A percentile compares a stretch with the other conserved stretches of the same genome.
Conservation (phyloP, 1,140 invertebrate genomes). For the Lordiphosa stackelbergi region DNA sequence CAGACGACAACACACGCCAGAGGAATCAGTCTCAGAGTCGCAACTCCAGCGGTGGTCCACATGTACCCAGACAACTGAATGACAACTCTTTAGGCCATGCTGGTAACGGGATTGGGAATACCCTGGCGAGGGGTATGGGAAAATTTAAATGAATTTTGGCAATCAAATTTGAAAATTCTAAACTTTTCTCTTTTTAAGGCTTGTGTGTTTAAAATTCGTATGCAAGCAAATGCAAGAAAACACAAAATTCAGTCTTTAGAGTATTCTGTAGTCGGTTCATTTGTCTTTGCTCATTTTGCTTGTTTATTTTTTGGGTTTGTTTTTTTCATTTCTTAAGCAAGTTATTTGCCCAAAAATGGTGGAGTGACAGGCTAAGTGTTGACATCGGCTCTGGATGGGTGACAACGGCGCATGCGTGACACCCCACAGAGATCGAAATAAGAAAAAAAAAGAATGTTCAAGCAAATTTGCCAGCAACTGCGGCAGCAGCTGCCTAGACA, state of each 20-base stretch:
- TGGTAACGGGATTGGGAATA: constrained; percentile 25
- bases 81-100: constrained; percentile 65
- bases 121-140: too few relatives aligned
- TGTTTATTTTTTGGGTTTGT: background rate
- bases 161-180: too few relatives aligned
- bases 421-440: constrained; percentile 19
- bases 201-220: too few relatives aligned
- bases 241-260: too few relatives aligned
- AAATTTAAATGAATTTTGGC: too few relatives aligned
- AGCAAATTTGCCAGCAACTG: constrained; percentile 6
- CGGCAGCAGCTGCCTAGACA: constrained; percentile 20
- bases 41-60: constrained; percentile 54
- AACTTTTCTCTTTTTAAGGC: too few relatives aligned
- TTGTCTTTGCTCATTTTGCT: too few relatives aligned
- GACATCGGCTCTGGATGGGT: constrained; percentile 54
- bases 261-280: too few relatives aligned
- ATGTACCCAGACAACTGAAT: constrained; percentile 53
- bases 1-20: constrained; percentile 65
- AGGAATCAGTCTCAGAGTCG: constrained; percentile 9
- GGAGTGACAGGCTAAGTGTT: constrained; percentile 50
- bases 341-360: constrained; percentile 72
- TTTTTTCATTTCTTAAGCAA: constrained; percentile 44
- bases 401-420: constrained; percentile 71
- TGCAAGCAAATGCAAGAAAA: too few relatives aligned
- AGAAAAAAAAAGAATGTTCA: too few relatives aligned